Conservation (phyloP, 92 coral and sea anemone genomes). For the Paramuricea clavata region DNA sequence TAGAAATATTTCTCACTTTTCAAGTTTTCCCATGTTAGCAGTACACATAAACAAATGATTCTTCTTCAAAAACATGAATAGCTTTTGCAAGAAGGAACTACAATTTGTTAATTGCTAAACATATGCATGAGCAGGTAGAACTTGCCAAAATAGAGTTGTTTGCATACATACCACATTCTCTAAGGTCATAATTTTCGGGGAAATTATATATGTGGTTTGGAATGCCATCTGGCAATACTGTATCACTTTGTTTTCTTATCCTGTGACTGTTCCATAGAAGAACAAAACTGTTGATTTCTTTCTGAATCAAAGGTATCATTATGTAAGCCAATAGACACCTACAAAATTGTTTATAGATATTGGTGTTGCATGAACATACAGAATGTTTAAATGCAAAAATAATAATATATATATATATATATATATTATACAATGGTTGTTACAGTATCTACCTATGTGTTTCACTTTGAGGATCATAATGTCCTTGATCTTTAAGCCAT, state of each 20-base stretch:
- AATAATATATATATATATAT: too few relatives aligned
- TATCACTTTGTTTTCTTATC: too few relatives aligned
- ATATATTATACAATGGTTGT: neutral
- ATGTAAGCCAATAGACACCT: neutral
- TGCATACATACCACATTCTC: neutral
- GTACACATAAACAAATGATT: too few relatives aligned
- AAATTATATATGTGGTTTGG: neutral
- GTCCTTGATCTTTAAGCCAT: too few relatives aligned
- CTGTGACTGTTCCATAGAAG: neutral
- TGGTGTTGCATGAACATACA: neutral
- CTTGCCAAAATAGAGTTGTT: neutral
- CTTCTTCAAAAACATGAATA: too few relatives aligned
- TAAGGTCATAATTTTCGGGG: slow-evolving; percentile 4
- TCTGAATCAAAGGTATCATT: neutral
- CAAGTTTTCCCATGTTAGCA: too few relatives aligned
- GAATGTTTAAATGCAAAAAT: too few relatives aligned
- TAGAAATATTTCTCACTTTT: too few relatives aligned
- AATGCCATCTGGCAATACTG: neutral
- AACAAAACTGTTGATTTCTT: neutral
- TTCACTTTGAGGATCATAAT: too few relatives aligned
- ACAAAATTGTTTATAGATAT: neutral
- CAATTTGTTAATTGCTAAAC: too few relatives aligned
- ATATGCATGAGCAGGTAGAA: neutral
- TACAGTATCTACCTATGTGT: slow-evolving; percentile 5
- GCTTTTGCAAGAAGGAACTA: too few relatives aligned